Conservation (phyloP, 2,888 invertebrate genomes). For the Hirudinaria manillensis region DNA sequence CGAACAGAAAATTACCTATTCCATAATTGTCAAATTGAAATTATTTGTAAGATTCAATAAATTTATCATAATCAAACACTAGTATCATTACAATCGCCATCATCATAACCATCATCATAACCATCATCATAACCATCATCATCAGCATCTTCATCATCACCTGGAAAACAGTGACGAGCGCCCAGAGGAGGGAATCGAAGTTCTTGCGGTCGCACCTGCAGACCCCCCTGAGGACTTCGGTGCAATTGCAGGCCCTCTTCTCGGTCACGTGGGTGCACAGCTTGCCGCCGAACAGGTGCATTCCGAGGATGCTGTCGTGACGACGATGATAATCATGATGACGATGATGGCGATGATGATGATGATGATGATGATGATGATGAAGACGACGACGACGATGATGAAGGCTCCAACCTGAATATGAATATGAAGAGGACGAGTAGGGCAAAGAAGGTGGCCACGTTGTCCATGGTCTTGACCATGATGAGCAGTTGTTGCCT, state of each 20-base stretch:
- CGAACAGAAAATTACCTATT: neutral
- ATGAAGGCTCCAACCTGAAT: conserved; percentile 72
- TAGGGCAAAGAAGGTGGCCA: conserved; percentile 97
- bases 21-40: too few relatives aligned
- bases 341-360: conserved; percentile 7
- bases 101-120: conserved; percentile 5
- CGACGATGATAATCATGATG: neutral
- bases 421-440: conserved; percentile 98
- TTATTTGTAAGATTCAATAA: too few relatives aligned
- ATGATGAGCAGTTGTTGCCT: conserved; percentile 94
- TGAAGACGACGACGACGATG: neutral
- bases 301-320: conserved; percentile 91
- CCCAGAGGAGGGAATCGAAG: conserved; percentile 59
- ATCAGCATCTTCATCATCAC: conserved; percentile 43
- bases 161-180: conserved; percentile 59
- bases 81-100: neutral
- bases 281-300: conserved; percentile 99
- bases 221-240: conserved; percentile 19
- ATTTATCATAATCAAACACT: neutral
- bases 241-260: conserved; percentile 31
- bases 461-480: conserved; percentile 99
- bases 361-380: neutral
- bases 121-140: conserved; percentile 17
- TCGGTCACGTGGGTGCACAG: conserved; percentile 70
- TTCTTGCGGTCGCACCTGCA: conserved; percentile 54